A percentile compares a stretch with the other conserved stretches of the same genome.
Evolutionary conservation across 2,797 vertebrate species (phyloP).

Genomic region (Champsocephalus esox): DNA sequence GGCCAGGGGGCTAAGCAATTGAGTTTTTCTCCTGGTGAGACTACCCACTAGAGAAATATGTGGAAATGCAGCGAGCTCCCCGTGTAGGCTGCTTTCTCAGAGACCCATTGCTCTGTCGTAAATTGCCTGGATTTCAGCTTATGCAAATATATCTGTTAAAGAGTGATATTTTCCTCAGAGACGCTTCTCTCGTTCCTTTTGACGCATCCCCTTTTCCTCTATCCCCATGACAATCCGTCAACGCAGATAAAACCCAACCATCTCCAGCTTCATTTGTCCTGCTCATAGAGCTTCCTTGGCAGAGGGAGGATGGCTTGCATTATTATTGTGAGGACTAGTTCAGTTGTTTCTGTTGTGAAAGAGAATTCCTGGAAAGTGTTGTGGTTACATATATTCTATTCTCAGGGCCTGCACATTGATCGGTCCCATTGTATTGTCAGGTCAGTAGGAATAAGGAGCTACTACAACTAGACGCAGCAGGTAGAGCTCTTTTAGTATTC

Average conservation of each 20-base stretch:
- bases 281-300: constrained; percentile 53
- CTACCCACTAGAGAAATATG: constrained; percentile 51
- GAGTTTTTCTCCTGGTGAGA: constrained; percentile 42
- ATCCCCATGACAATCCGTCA: constrained; percentile 73
- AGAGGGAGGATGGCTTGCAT: constrained; percentile 46
- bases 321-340: constrained; percentile 47
- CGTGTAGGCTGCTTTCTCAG: constrained; percentile 48
- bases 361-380: constrained; percentile 49
- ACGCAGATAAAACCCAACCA: constrained; percentile 67
- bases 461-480: constrained; percentile 47
- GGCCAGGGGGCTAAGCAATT: constrained; percentile 51
- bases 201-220: constrained; percentile 7
- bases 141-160: constrained; percentile 71
- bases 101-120: constrained; percentile 58
- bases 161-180: constrained; percentile 57
- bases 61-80: constrained; percentile 40
- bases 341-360: constrained; percentile 29
- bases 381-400: constrained; percentile 36
- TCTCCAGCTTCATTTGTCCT: constrained; percentile 56
- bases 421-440: constrained; percentile 49
- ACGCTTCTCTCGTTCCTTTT: constrained; percentile 30
- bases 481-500: constrained; percentile 39
- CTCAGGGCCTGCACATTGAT: constrained; percentile 46
- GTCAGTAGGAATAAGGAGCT: constrained; percentile 49
- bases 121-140: constrained; percentile 70